Percentiles rank a stretch among this genome's conserved stretches.
Conservation (phyloP, 2,888 invertebrate genomes). For the Argyra leucocephala region DNA sequence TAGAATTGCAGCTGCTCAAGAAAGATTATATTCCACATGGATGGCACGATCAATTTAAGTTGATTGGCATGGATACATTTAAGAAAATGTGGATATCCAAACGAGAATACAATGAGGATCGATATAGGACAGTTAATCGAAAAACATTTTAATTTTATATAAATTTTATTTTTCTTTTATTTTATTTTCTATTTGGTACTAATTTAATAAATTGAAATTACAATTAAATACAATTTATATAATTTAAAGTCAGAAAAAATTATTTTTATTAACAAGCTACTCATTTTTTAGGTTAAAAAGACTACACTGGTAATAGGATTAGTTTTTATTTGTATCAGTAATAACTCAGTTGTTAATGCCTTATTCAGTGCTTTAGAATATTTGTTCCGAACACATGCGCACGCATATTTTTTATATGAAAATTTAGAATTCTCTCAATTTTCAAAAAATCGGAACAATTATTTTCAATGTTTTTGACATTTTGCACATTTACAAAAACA, state of each 20-base stretch:
- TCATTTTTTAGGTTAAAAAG: background rate
- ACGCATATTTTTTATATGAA: too few relatives aligned
- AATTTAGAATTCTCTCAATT: too few relatives aligned
- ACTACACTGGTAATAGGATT: background rate
- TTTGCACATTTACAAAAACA: too few relatives aligned
- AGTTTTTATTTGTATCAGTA: background rate
- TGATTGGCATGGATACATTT: slow-evolving; percentile 97
- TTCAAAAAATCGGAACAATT: too few relatives aligned
- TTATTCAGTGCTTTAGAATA: too few relatives aligned
- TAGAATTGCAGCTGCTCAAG: slow-evolving; percentile 95
- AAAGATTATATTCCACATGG: slow-evolving; percentile 97
- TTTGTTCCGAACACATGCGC: too few relatives aligned
- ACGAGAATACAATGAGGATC: slow-evolving; percentile 94
- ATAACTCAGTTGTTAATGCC: background rate
- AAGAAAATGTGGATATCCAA: slow-evolving; percentile 99
- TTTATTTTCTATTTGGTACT: background rate
- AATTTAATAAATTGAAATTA: background rate
- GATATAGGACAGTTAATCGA: slow-evolving; percentile 84
- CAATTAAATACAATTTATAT: background rate
- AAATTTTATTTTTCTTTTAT: slow-evolving; percentile 2
- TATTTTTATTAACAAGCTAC: background rate
- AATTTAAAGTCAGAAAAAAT: background rate
- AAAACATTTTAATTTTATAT: slow-evolving; percentile 71
- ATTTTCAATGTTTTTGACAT: too few relatives aligned
- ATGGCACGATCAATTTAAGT: slow-evolving; percentile 98